Conservation (phyloP, 2,113 vertebrate species). For the Blennius ocellaris region DNA sequence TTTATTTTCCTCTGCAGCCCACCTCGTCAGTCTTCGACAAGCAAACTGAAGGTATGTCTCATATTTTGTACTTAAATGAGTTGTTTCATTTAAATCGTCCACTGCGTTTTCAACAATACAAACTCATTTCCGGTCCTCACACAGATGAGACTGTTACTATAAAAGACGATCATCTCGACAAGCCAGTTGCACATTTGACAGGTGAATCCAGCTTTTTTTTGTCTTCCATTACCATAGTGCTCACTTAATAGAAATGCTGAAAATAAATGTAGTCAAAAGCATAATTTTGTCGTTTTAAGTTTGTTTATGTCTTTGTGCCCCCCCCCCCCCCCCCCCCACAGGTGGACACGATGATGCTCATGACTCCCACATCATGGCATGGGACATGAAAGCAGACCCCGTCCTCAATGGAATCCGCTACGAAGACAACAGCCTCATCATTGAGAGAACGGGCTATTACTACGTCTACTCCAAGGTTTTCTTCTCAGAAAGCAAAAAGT, state of each 20-base stretch:
- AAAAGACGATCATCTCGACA: background rate
- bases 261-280: background rate
- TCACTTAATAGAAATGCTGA: background rate
- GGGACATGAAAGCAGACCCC: slow-evolving; percentile 72
- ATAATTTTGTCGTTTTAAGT: background rate
- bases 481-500: slow-evolving; percentile 3
- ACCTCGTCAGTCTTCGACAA: background rate
- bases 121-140: slow-evolving; percentile 10
- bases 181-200: slow-evolving; percentile 79
- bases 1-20: slow-evolving; percentile 37
- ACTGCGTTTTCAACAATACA: background rate
- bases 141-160: slow-evolving; percentile 2
- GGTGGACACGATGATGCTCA: slow-evolving; percentile 36
- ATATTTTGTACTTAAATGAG: background rate
- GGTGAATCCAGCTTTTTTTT: slow-evolving; percentile 57
- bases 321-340: too few relatives aligned
- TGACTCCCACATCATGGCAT: slow-evolving; percentile 61
- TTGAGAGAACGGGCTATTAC: slow-evolving; percentile 81
- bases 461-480: slow-evolving; percentile 88
- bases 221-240: background rate
- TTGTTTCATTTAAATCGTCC: background rate
- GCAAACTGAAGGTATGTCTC: slow-evolving; percentile 47
- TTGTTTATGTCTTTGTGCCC: background rate
- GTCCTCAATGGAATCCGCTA: slow-evolving; percentile 79
- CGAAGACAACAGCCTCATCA: slow-evolving; percentile 68